phyloP scores from a whole-genome alignment of 35 echinoderm and acorn worm species.

The Stichopus chloronotus region DNA sequence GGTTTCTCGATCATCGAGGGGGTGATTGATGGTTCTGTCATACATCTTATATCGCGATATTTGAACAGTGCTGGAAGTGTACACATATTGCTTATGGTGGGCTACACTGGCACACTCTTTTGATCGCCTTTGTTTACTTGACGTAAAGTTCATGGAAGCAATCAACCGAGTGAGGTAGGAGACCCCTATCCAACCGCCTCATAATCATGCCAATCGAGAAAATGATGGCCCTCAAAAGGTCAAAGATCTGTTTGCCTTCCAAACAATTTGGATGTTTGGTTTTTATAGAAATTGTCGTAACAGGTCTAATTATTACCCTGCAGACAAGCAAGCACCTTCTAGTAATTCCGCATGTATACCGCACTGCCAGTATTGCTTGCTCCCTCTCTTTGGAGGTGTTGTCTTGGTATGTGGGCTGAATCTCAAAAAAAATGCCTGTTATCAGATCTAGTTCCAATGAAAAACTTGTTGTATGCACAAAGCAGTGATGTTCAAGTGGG shows the following conservation, averaged over 20 bases:
- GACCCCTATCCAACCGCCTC: background rate
- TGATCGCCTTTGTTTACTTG: background rate
- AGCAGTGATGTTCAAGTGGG: too few relatives aligned
- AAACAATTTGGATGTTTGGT: slow-evolving; percentile 33
- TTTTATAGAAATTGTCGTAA: slow-evolving; percentile 28
- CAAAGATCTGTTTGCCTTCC: slow-evolving; percentile 24
- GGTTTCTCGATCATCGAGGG: background rate
- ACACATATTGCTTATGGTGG: background rate
- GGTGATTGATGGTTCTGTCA: slow-evolving; percentile 18
- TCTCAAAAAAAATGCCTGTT: too few relatives aligned
- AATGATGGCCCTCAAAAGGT: slow-evolving; percentile 43
- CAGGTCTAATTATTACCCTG: background rate
- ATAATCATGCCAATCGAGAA: background rate
- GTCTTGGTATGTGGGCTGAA: too few relatives aligned
- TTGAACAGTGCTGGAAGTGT: background rate
- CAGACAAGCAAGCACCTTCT: too few relatives aligned
- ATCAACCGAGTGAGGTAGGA: background rate
- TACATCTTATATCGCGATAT: slow-evolving; percentile 1
- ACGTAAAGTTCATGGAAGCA: slow-evolving; percentile 25
- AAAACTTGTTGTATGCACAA: too few relatives aligned
- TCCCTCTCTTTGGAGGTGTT: too few relatives aligned
- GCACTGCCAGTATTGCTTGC: too few relatives aligned
- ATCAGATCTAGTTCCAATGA: too few relatives aligned
- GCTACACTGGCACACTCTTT: background rate
- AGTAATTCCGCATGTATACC: too few relatives aligned